Evolutionary conservation across 2,888 invertebrate genomes (phyloP), one percentile per base, ranked within the genome.

Genomic region (Drosophila subquinaria): DNA sequence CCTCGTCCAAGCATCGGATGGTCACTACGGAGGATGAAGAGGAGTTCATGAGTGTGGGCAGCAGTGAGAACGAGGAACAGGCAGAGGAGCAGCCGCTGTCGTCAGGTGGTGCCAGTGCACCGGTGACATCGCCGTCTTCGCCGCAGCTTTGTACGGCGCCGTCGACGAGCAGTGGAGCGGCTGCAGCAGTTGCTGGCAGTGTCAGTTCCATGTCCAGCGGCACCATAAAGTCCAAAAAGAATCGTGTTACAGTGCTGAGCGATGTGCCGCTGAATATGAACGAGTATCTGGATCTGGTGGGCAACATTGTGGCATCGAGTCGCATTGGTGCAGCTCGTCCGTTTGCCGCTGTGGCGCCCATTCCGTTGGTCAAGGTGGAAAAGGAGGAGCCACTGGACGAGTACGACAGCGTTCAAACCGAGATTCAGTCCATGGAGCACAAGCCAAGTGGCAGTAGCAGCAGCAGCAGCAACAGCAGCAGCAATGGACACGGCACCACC

Each of bases 211-310:
- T 50, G n/a, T 65, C 74, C 6, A 73, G 43, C 50, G 52, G 62
- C 20, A 50, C 78, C 15, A 81, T 76, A 48, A 89, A 87, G 55
- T 89, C 88, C 30, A 87, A 88, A 4, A 90, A 88, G 78, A 91
- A 88, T 43, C 91, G 91, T 1, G 90, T 93, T 23, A 93, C 92
- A 4, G 93, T 93, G 35, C 83, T 93, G 35, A 93, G 93, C 66
- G 92, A 93, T 86, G 92, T 93, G 23, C 93, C 93, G 73, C 80
- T 93, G n/a, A 92, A 92, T 76, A 87, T 92, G 73, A 92, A 91
- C 59, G 92, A 92, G 81, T 93, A 92, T 67, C 74, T 93, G 35
- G 92, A 92, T 78, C 68, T 93, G 56, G 90, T 93, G 65, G 93
- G 93, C 30, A 93, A 92, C 62, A 92, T 93, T 65, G 90, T 92